Evolutionary conservation across 2,113 vertebrate genomes (phyloP), one percentile per base, ranked within the genome.

Genomic region (Arenaria interpres): DNA sequence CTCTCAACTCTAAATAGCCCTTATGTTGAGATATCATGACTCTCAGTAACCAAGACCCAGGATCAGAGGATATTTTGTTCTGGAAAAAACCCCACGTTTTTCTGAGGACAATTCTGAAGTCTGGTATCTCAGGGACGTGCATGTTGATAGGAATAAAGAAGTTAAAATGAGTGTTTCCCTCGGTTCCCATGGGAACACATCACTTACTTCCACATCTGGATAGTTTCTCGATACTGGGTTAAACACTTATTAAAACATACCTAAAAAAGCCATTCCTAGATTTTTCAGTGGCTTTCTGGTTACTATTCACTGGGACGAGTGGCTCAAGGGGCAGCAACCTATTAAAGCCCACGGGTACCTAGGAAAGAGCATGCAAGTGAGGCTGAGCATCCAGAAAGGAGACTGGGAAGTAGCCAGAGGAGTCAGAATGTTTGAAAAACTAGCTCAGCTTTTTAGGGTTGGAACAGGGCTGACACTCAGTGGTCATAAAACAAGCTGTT

Each of bases 171-270:
- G 4, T 73, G 71, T 51, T 81, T 51, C 14, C 50, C 51, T 30
- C 51, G 7, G 80, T 78, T 93, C 88, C 83, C 90, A 89, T 84
- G 60, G 90, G 89, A 95, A 94, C 79, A 81, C 17, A 90, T 21
- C 46, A 86, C 33, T 87, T 62, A 20, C 13, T 30, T 72, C 13
- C 35, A 75, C 68, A 78, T 86, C 66, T 35, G 48, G 56, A 37
- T 2, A 68, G 39, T 87, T 93, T 81, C 56, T 85, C 85, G 15
- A 45, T 60, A 85, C 45, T 27, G 54, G 39, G 18, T 71, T 84
- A 90, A 79, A 79, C 20, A 54, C 25, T 88, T 69, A 63, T 9
- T 74, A 88, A 90, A 93, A 77, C 32, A 9, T 23, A 71, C 4
- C 23, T 75, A 10, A 59, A 74, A 78, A 77, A 46, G 21, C 9